These are phyloP conservation scores for Papilio machaon DNA, from an alignment of 1,140 invertebrate species.

Conservation along the genomic window DNA sequence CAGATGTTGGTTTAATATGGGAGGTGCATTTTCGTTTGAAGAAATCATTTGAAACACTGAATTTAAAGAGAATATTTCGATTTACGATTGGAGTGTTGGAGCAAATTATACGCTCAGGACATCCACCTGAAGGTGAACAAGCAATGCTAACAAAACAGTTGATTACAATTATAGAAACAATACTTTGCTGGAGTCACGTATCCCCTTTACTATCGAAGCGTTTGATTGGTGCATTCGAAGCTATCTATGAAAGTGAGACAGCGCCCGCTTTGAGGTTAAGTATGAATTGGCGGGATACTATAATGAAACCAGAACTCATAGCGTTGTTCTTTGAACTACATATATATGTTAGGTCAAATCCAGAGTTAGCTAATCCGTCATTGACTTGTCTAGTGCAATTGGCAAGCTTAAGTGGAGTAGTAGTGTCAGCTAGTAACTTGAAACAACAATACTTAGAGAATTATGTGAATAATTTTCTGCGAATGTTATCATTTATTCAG, in stretches of 20 bases:
- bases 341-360: constrained; percentile 89
- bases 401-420: constrained; percentile 86
- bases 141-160: constrained; percentile 84
- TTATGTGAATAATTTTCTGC: constrained; percentile 88
- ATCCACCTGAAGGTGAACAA: constrained; percentile 76
- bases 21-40: constrained; percentile 93
- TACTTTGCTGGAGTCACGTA: constrained; percentile 90
- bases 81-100: constrained; percentile 80
- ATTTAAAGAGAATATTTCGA: constrained; percentile 90
- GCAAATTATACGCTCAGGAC: constrained; percentile 81
- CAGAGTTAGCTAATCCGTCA: constrained; percentile 88
- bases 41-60: constrained; percentile 90
- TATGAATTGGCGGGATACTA: constrained; percentile 88
- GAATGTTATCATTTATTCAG: constrained; percentile 85
- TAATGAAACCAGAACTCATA: constrained; percentile 88
- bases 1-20: constrained; percentile 93
- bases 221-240: constrained; percentile 88
- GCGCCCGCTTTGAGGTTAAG: constrained; percentile 85
- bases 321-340: constrained; percentile 92
- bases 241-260: constrained; percentile 86
- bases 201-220: constrained; percentile 85
- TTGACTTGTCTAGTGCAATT: constrained; percentile 92
- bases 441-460: constrained; percentile 87
- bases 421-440: constrained; percentile 84
- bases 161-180: constrained; percentile 87